Evolutionary conservation across 2,797 vertebrate species (phyloP), one percentile per base, ranked within the genome.

Genomic region (Hippoglossus hippoglossus): DNA sequence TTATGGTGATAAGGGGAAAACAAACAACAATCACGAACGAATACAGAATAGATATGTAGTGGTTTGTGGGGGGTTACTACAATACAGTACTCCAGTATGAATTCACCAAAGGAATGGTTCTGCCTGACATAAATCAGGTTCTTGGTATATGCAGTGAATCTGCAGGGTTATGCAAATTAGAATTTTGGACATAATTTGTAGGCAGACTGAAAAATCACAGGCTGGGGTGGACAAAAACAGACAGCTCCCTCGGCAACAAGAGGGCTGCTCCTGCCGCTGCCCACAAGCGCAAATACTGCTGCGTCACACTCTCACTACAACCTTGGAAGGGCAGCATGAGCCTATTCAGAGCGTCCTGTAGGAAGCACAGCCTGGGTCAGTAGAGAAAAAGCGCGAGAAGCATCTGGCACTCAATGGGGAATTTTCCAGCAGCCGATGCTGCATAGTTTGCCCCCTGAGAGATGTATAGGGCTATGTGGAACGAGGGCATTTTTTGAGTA

Each of bases 211-310:
- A 12, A 63, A 58, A 59, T 31, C 18, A 52, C 19, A 66, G 26
- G 46, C 12, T 13, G 12, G 36, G 36, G 36, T 13, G 36, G 31
- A 34, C 31, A 34, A 11, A 10, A 10, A 39, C 36, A 39, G 36
- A 46, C 36, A 63, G 68, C 13, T 11, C 64, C 63, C 63, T 67
- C 49, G 57, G 24, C 22, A 71, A 66, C 57, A 66, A 51, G 31
- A 55, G 28, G 49, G 39, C 75, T 53, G 55, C 61, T 19, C 8
- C 58, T 51, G n/a, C 63, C 9, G 16, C 64, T 11, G 34, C 47
- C 47, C 82, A 73, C 83, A 85, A 84, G 80, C 59, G 64, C 54
- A 74, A 86, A 80, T 74, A 61, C 62, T 71, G 72, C 81, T 85
- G 81, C 73, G 79, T 90, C 86, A 84, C 47, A 7, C 78, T 87